Conservation (phyloP, 1,140 invertebrate genomes). For the Bombus superbus region DNA sequence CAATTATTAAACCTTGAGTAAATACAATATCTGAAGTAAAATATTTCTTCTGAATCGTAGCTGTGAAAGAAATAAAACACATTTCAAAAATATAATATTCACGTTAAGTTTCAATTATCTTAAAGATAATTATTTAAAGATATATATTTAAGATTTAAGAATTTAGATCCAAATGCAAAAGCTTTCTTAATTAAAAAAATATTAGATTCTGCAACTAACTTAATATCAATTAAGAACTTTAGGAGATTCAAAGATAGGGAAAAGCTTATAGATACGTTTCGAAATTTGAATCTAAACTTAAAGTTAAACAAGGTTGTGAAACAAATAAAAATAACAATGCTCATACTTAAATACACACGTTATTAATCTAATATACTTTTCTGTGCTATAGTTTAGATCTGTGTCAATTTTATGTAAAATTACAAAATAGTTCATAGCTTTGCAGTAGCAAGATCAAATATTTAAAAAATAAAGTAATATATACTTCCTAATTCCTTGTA, state of each 20-base stretch:
- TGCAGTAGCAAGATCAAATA: neutral
- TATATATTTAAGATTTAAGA: neutral
- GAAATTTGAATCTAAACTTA: neutral
- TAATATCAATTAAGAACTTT: neutral
- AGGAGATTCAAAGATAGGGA: neutral
- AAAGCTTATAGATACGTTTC: neutral
- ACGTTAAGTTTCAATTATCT: neutral
- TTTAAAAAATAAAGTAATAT: conserved; percentile 25
- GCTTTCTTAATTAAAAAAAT: neutral
- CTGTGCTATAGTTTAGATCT: neutral
- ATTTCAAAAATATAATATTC: neutral
- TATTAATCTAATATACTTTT: conserved; percentile 14
- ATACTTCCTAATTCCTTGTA: neutral
- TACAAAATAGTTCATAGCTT: neutral
- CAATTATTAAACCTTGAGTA: conserved; percentile 31
- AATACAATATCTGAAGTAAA: conserved; percentile 6
- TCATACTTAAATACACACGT: conserved; percentile 7
- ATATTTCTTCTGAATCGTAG: neutral
- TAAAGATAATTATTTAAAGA: neutral
- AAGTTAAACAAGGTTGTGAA: neutral
- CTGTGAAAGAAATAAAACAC: neutral
- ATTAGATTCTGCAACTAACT: neutral
- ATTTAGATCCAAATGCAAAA: neutral
- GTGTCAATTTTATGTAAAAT: conserved; percentile 10
- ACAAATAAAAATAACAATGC: conserved; percentile 48